Percentiles rank a stretch among this genome's conserved stretches.
Evolutionary conservation across 2,113 vertebrate genomes (phyloP).

Genomic region (rabbit (Oryctolagus cuniculus)): mOryCun1.1 NC_091434.1:180831001-180831500

Average conservation of each 20-base stretch:
- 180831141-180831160: neutral
- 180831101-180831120: neutral
- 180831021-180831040: neutral
- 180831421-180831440: neutral
- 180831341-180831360: neutral
- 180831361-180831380: neutral
- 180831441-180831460: neutral
- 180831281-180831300: neutral
- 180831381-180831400: neutral
- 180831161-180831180: neutral
- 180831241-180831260: neutral
- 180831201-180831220: neutral
- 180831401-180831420: neutral
- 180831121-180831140: neutral
- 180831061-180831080: neutral
- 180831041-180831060: neutral
- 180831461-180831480: too few relatives aligned
- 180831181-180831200: neutral
- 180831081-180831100: neutral
- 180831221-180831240: neutral
- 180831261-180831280: neutral
- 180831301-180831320: neutral
- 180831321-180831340: neutral
- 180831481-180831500: too few relatives aligned
- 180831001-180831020: neutral